These are phyloP conservation scores for Nomada flava DNA, from an alignment of 2,888 invertebrate genomes.

Conservation along the genomic window DNA sequence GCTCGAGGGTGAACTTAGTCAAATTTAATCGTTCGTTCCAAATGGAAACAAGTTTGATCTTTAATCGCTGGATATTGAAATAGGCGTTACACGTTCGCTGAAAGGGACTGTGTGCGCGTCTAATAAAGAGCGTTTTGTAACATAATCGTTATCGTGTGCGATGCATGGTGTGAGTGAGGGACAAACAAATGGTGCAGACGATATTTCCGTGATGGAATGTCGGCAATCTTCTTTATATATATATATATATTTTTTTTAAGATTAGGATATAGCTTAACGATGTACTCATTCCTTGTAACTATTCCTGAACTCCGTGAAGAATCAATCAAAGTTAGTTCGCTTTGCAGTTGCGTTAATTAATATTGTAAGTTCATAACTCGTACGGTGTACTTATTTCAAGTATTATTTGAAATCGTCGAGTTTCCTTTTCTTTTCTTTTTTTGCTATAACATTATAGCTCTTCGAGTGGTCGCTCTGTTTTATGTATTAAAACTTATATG, in stretches of 20 bases:
- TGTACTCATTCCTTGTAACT: slow-evolving; percentile 34
- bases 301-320: slow-evolving; percentile 7
- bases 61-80: background rate
- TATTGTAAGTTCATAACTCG: slow-evolving; percentile 59
- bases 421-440: slow-evolving; percentile 24
- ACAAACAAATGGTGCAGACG: slow-evolving; percentile 47
- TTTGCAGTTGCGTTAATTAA: slow-evolving; percentile 30
- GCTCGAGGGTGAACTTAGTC: slow-evolving; percentile 19
- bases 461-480: slow-evolving; percentile 21
- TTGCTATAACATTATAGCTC: background rate
- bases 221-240: slow-evolving; percentile 20
- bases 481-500: slow-evolving; percentile 24
- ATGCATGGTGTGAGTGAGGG: slow-evolving; percentile 28
- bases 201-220: slow-evolving; percentile 23
- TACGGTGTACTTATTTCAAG: slow-evolving; percentile 68
- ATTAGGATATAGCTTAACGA: slow-evolving; percentile 17
- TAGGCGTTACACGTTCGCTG: slow-evolving; percentile 12
- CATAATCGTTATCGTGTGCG: slow-evolving; percentile 29
- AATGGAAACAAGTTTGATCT: background rate
- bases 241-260: background rate
- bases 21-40: slow-evolving; percentile 28
- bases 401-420: slow-evolving; percentile 61
- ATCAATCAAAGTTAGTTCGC: slow-evolving; percentile 12
- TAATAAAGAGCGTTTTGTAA: slow-evolving; percentile 20
- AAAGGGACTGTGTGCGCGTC: slow-evolving; percentile 10